Evolutionary conservation across 2,888 invertebrate species (phyloP), one percentile per base, ranked within the genome.

Genomic region (Cerastoderma edule): DNA sequence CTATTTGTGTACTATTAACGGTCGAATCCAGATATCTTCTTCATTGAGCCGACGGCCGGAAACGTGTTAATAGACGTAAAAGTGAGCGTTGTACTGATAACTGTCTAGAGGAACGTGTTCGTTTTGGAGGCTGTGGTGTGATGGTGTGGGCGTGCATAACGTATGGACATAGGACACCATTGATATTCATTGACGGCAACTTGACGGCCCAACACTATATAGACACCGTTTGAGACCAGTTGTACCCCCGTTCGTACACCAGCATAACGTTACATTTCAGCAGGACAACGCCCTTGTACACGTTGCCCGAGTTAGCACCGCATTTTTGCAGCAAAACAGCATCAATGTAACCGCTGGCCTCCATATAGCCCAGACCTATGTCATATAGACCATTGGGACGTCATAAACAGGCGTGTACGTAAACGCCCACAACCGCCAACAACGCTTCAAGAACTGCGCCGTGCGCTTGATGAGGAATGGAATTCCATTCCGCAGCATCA

Each of bases 161-260:
- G 1, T 1, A 64, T 44, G 16, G 22, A 8, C 64, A 64, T 3
- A 66, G 48, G 32, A 48, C 32, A n/a, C 48, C 32, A 1, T n/a
- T 66, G 13, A 24, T 48, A 30, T 66, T 66, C 28, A 66, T 66
- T n/a, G 50, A 66, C n/a, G 65, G 65, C n/a, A 6, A 13, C 50
- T 50, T 48, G 50, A 50, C 32, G 16, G 65, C 50, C n/a, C 30
- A n/a, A 19, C 32, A 6, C n/a, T 48, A 66, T 32, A 30, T 46
- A 22, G 64, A 64, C 24, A 30, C n/a, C 6, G 2, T 64, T 8
- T 39, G 19, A 8, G 27, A 27, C 30, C 65, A 4, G 19, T 66
- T 22, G 48, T 30, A 28, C 48, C 32, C 16, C 5, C 22, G n/a
- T 48, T 48, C 33, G 32, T 66, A 2, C 48, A n/a, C 5, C 30